Evolutionary conservation across 2,113 vertebrate genomes (phyloP), one percentile per base, ranked within the genome.

Genomic region (Platichthys stellatus): DNA sequence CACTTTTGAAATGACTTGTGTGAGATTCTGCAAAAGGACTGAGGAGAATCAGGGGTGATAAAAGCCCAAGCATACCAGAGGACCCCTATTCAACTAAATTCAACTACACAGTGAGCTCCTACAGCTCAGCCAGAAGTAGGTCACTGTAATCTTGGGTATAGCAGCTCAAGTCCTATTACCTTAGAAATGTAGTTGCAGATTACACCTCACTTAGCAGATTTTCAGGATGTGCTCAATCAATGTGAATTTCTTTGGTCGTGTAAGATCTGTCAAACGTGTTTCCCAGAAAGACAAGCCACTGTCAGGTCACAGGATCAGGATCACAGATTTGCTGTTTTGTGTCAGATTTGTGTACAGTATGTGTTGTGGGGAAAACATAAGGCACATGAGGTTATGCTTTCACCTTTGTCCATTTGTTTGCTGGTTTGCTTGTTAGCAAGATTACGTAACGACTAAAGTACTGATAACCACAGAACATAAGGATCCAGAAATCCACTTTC

Each of bases 91-190:
- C 35, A 80, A 73, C 62, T 26, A 63, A 62, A 63, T 51, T 68
- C 17, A 74, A 65, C 65, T 4, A 54, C n/a, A 66, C 54, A 47
- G 38, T 10, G 31, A 53, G 63, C 68, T 83, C 45, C 68, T 69
- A 43, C 56, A 80, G 70, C 75, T 72, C 69, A 61, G 35, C 3
- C 73, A 71, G 66, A 90, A 85, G 76, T 81, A 75, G 76, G 78
- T 69, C 81, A 83, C 63, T 38, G 49, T 69, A 80, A 78, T 69
- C 60, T 14, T 63, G 47, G 56, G 15, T 51, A 51, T 12, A 83
- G 74, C 59, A 49, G 49, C 78, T 82, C 49, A 58, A 84, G 35
- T 68, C 20, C 58, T 26, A 35, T 64, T 71, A 78, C 77, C 75
- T 66, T 63, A 45, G 18, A 76, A 78, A 74, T 58, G 2, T 26